phyloP scores from a whole-genome alignment of 2,888 invertebrate species.

The Synanthedon myopaeformis region DNA sequence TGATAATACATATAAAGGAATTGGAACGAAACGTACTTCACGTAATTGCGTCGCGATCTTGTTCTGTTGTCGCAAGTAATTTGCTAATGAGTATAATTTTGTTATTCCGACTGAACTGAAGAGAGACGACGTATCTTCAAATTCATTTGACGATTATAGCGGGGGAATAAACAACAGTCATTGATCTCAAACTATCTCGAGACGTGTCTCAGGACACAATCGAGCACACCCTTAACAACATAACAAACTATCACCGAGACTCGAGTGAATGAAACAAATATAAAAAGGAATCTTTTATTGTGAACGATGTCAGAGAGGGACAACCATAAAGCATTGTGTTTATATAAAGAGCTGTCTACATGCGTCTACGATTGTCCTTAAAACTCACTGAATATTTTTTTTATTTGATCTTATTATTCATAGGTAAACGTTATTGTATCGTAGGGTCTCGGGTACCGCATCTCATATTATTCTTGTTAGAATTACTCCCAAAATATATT shows the following conservation, averaged over 20 bases:
- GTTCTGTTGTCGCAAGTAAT: not conserved
- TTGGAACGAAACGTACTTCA: not conserved
- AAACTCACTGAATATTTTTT: constrained; percentile 38
- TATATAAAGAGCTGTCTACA: constrained; percentile 61
- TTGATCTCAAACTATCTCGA: not conserved
- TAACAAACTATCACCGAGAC: constrained; percentile 36
- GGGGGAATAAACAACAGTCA: not conserved
- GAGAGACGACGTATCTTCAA: too few species aligned
- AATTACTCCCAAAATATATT: too few species aligned
- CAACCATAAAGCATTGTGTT: constrained; percentile 48
- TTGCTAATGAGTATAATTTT: not conserved
- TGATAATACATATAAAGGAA: not conserved
- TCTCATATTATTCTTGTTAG: too few species aligned
- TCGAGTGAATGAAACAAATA: constrained; percentile 33
- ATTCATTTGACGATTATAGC: not conserved
- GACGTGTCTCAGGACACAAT: not conserved
- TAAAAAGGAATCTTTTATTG: constrained; percentile 21
- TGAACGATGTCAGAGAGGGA: constrained; percentile 25
- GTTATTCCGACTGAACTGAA: too few species aligned
- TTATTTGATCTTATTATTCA: constrained; percentile 61
- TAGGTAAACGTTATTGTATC: constrained; percentile 53
- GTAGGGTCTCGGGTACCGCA: constrained; percentile 13
- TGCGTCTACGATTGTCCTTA: constrained; percentile 54
- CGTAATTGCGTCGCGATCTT: not conserved
- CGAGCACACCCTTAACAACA: constrained; percentile 24